Base-by-base conservation (phyloP, 1,140 invertebrate genomes). In the Drosophila bocqueti region DNA sequence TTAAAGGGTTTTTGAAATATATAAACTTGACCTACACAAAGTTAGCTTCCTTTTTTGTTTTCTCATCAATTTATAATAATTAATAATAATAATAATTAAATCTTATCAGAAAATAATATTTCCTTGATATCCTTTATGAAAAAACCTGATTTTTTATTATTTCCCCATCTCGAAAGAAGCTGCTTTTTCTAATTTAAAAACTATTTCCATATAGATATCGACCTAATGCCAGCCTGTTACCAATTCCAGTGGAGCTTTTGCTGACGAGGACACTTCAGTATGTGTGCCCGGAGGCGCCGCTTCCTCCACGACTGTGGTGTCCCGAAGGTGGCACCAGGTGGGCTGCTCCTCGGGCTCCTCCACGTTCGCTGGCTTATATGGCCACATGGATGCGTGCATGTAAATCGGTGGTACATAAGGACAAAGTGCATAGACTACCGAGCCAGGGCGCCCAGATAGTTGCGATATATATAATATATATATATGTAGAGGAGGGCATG, bases 361-460 rank as follows among this genome's bases (percentile, higher is more conserved):
- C 10, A 4, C 15, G 21, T 24, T 11, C 21, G 13, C 13, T 4
- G 4, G 24, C 8, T 2, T 34, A 34, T 34, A 34, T 40, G 38
- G 7, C 11, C 8, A 36, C 64, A 31, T 38, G 11, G 29, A 36
- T 36, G 55, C 40, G 45, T 45, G 45, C 42, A 62, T 62, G 57
- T 46, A 62, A 45, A 63, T 58, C 52, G 10, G 9, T 34, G n/a
- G 60, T 36, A 62, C 29, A 62, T 62, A 62, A 18, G 45, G 45
- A 52, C 46, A 50, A 13, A 54, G 60, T 62, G 46, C 60, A 62
- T 26, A 26, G 26, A 29, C 34, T 31, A 55, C 11, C 10, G 26
- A 50, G 26, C 16, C 2, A 11, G n/a, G 50, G 15, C 10, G 26
- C 26, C 26, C 26, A 29, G 54, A 57, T 57, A 57, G 54, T 57